Base-by-base conservation (phyloP, 2,888 invertebrate genomes). In the Zeuzera pyrina region DNA sequence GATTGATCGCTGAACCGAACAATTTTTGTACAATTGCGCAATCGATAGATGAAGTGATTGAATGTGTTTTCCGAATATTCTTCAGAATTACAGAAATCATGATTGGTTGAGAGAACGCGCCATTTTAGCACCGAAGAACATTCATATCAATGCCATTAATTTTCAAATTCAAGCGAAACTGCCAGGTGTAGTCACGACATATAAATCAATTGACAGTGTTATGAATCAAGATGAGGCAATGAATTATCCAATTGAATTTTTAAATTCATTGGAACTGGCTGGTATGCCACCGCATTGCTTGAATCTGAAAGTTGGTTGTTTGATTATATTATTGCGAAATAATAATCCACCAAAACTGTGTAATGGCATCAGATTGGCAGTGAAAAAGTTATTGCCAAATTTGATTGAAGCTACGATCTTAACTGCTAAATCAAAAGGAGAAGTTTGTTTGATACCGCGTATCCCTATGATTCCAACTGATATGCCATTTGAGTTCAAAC, bases 401-500 rank as follows among this genome's bases (percentile, higher is more conserved):
- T n/a, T 43, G 10, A 29, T 43, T 10, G 39, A 48, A 35, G 43
- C 42, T 2, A 49, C 29, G 26, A 47, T 50, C 33, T 32, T 38
- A 10, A 30, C 13, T 40, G 49, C 29, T 34, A 35, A 35, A 31
- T 31, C 30, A 12, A 4, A n/a, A 23, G 33, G 33, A 16, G 30
- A 39, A 12, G 33, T 33, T 21, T 40, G 43, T 26, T 42, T 28
- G 3, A 27, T 32, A 8, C 47, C 41, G 5, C 38, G 43, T 1
- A 44, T 47, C 7, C 23, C 23, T 6, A 23, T 23, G 5, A 23
- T 23, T 8, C 23, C 23, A 7, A n/a, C 23, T 8, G 23, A 23
- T 23, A 3, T 6, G 7, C 7, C 57, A 22, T 47, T 63, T 37
- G 38, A 43, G 33, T 63, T 65, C 39, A 59, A 51, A 47, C 35